A percentile compares a stretch with the other conserved stretches of the same genome.
These are phyloP conservation scores for Paratilapia polleni DNA, from an alignment of 2,113 vertebrate genomes.

Conservation along the genomic window DNA sequence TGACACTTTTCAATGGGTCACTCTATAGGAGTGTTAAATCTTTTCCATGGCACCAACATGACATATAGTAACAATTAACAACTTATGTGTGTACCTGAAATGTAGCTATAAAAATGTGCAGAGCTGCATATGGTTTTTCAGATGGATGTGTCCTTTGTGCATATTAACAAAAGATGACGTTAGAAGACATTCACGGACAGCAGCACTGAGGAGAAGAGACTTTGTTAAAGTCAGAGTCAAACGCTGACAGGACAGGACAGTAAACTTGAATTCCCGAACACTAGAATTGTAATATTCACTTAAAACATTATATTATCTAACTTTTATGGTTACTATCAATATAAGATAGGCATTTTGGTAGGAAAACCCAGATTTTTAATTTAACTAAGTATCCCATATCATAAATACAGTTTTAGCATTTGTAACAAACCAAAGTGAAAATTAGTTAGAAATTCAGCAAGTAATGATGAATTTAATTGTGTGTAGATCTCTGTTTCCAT, in stretches of 20 bases:
- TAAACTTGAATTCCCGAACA: no score
- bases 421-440: no score
- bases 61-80: not conserved
- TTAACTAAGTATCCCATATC: not conserved
- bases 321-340: not conserved
- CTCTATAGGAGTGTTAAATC: fast-evolving
- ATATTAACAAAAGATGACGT: no score
- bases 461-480: not conserved
- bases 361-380: not conserved
- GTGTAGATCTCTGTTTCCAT: not conserved
- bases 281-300: not conserved
- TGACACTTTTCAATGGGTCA: not conserved
- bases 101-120: not conserved
- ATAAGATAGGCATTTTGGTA: not conserved
- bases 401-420: not conserved
- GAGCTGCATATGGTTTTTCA: not conserved
- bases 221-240: not conserved
- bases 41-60: not conserved
- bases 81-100: not conserved
- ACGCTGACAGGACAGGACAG: no score
- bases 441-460: no score
- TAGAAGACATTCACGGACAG: not conserved
- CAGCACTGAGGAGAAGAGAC: not conserved
- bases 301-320: not conserved
- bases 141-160: no score